Evolutionary conservation across 2,113 vertebrate genomes (phyloP).

Genomic region (Marmota flaviventris): DNA sequence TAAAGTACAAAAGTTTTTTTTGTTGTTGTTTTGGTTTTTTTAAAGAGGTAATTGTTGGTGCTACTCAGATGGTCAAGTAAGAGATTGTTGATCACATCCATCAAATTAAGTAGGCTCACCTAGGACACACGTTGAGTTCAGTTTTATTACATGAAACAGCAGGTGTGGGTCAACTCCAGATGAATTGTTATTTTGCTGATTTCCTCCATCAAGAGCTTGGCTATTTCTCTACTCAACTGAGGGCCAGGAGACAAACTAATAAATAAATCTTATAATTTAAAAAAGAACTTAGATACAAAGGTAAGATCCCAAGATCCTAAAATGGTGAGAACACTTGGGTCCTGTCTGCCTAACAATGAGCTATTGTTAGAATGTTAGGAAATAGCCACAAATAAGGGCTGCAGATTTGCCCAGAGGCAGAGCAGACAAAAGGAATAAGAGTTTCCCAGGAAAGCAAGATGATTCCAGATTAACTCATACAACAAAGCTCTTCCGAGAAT

Average conservation of each 20-base stretch:
- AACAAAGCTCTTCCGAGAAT: conserved; percentile 51
- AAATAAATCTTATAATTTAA: background rate
- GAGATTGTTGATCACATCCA: background rate
- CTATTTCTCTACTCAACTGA: background rate
- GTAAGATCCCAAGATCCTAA: conserved; percentile 67
- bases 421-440: conserved; percentile 51
- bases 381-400: conserved; percentile 68
- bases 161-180: background rate
- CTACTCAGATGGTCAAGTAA: background rate
- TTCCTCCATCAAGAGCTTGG: background rate
- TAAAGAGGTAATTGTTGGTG: background rate
- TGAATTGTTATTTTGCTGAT: background rate
- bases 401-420: conserved; percentile 55
- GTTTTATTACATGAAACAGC: background rate
- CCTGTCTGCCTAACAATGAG: background rate
- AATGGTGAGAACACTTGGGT: conserved; percentile 59
- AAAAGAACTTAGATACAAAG: conserved; percentile 61
- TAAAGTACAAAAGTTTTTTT: background rate
- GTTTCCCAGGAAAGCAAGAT: conserved; percentile 41
- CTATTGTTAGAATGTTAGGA: conserved; percentile 79
- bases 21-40: no score
- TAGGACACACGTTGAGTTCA: background rate
- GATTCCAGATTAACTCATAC: conserved; percentile 44
- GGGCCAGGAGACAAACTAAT: background rate
- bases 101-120: background rate